Base-by-base conservation (phyloP, 2,888 invertebrate genomes). In the Plagodis dolabraria region DNA sequence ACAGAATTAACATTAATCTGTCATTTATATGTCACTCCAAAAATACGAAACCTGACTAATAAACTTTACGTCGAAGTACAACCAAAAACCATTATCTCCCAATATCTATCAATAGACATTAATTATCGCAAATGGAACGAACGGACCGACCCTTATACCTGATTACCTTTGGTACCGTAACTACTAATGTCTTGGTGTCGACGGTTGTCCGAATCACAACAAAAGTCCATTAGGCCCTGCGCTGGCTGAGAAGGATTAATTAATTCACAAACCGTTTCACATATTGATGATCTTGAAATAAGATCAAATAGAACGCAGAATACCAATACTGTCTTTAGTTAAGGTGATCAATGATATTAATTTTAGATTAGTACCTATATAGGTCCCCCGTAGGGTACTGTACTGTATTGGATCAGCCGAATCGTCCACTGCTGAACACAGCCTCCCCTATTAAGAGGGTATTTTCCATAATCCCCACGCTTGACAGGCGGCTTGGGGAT, bases 191-290 rank as follows among this genome's bases (percentile, higher is more conserved):
- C 61, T 65, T 66, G 68, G 72, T 60, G 70, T 65, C 73, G 63
- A 68, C 65, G 49, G 64, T 71, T 74, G 75, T 67, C 75, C 70
- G 67, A 74, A 73, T 79, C 83, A 83, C 83, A 83, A 83, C 83
- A 82, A 79, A 83, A 82, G 72, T 83, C 83, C 84, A 83, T 84
- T 84, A 83, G 68, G 45, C 59, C 65, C 70, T 69, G 68, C 72
- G 72, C 74, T 10, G 5, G 36, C 36, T 36, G 36, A 36, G 7
- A 10, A 73, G 74, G 79, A 81, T 82, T 83, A 83, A 85, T 85
- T 85, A 83, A 83, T 83, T 81, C 74, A 78, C 72, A 71, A 74
- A 73, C 74, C 73, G 61, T 57, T 57, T 47, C 57, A 57, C 57
- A 53, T 54, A 54, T 53, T 57, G 51, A 33, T 56, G 47, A 62